A percentile compares a stretch with the other conserved stretches of the same genome.
Evolutionary conservation across 1,140 invertebrate genomes (phyloP).

Genomic region (Zaprionus inermis): DNA sequence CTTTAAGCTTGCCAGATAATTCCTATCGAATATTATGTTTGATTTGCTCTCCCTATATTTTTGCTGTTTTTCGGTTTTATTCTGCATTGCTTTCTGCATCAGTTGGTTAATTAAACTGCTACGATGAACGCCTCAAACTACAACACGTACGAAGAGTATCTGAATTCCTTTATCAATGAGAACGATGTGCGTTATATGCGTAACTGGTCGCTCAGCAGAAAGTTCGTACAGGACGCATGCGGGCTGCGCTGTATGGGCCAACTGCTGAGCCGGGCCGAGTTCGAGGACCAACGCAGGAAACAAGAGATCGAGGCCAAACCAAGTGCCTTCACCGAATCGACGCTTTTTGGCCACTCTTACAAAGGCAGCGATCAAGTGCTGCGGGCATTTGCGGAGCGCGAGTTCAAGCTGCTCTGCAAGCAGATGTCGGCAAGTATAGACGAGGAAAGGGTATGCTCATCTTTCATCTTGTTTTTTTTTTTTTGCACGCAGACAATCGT

Average conservation of each 20-base stretch:
- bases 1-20: conserved; percentile 25
- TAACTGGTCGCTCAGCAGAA: conserved; percentile 23
- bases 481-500: conserved; percentile 39
- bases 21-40: conserved; percentile 8
- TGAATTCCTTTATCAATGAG: conserved; percentile 45
- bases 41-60: conserved; percentile 2
- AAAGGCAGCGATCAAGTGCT: conserved; percentile 42
- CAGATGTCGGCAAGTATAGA: conserved; percentile 40
- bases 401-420: conserved; percentile 33
- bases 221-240: conserved; percentile 30
- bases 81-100: neutral
- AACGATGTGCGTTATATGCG: conserved; percentile 48
- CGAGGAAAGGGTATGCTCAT: neutral
- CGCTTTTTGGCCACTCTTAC: conserved; percentile 30
- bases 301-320: conserved; percentile 5
- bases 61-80: conserved; percentile 5
- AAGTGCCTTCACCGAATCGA: neutral
- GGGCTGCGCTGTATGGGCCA: conserved; percentile 37
- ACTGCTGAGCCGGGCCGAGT: conserved; percentile 44
- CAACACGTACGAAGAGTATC: conserved; percentile 38
- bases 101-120: neutral
- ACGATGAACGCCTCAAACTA: conserved; percentile 39
- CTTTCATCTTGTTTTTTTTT: neutral
- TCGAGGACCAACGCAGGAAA: conserved; percentile 4
- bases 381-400: conserved; percentile 40